phyloP scores from a whole-genome alignment of 2,113 vertebrate genomes.

The Herpailurus yagouaroundi region DNA sequence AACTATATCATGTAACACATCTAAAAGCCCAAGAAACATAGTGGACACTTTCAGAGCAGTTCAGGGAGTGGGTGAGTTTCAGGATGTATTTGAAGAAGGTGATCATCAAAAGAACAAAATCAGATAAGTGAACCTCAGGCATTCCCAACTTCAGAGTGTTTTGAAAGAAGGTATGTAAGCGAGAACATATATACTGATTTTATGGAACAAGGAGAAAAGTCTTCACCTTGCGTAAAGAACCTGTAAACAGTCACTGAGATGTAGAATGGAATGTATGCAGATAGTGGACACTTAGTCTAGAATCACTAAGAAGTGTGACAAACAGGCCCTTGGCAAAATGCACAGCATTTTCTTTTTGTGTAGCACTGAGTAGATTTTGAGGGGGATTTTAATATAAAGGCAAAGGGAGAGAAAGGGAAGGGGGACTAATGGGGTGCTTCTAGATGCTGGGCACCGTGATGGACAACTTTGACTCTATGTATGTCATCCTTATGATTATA shows the following conservation, averaged over 20 bases:
- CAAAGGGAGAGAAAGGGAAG: neutral
- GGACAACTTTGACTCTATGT: neutral
- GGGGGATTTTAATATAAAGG: neutral
- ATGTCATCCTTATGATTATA: neutral
- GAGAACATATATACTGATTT: neutral
- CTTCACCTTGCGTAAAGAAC: neutral
- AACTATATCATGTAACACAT: neutral
- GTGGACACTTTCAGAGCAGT: neutral
- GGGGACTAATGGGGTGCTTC: accelerated
- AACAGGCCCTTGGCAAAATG: neutral
- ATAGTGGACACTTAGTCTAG: neutral
- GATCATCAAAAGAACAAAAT: neutral
- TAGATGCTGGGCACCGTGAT: neutral
- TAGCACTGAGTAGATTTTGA: neutral
- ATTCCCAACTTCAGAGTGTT: neutral
- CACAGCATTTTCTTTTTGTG: neutral
- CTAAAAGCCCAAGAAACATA: neutral
- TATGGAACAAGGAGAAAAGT: neutral
- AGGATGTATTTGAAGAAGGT: neutral
- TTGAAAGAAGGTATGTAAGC: neutral
- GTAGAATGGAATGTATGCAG: neutral
- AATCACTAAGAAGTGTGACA: neutral
- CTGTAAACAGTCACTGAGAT: neutral
- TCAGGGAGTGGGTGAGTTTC: neutral
- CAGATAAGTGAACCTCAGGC: neutral